Percentiles rank a stretch among this genome's conserved stretches.
Evolutionary conservation across 2,113 vertebrate genomes (phyloP).

Genomic region (Sander vitreus): DNA sequence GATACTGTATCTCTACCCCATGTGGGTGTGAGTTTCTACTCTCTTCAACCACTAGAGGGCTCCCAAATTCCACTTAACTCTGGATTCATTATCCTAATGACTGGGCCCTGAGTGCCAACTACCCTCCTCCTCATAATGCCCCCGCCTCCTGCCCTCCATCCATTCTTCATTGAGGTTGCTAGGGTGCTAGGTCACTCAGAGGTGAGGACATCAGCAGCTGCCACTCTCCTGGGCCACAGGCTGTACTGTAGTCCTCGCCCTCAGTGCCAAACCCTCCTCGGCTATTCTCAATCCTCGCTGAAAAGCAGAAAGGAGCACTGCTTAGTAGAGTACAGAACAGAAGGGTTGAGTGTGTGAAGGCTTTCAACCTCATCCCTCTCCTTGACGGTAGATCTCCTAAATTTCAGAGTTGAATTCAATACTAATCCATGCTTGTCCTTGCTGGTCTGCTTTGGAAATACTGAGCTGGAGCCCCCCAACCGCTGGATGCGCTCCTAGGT

Average conservation of each 20-base stretch:
- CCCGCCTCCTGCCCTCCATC: slow-evolving; percentile 67
- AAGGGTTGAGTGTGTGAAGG: slow-evolving; percentile 21
- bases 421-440: slow-evolving; percentile 51
- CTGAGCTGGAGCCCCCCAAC: slow-evolving; percentile 36
- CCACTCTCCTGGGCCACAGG: slow-evolving; percentile 62
- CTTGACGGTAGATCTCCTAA: background rate
- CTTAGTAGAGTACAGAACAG: slow-evolving; percentile 21
- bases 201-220: slow-evolving; percentile 75
- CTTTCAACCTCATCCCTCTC: slow-evolving; percentile 26
- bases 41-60: slow-evolving; percentile 74
- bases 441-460: slow-evolving; percentile 56
- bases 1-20: background rate
- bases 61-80: slow-evolving; percentile 56
- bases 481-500: slow-evolving; percentile 71
- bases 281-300: slow-evolving; percentile 26
- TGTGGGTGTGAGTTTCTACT: background rate
- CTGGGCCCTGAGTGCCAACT: slow-evolving; percentile 55
- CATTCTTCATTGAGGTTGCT: slow-evolving; percentile 73
- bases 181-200: slow-evolving; percentile 75
- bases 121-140: slow-evolving; percentile 35
- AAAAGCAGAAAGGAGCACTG: slow-evolving; percentile 11
- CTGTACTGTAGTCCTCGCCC: slow-evolving; percentile 52
- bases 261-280: slow-evolving; percentile 20
- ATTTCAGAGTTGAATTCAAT: slow-evolving; percentile 31
- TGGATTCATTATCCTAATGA: slow-evolving; percentile 71